A percentile compares a stretch with the other conserved stretches of the same genome.
These are phyloP conservation scores for Copidosoma floridanum DNA, from an alignment of 1,140 invertebrate species.

Conservation along the genomic window DNA sequence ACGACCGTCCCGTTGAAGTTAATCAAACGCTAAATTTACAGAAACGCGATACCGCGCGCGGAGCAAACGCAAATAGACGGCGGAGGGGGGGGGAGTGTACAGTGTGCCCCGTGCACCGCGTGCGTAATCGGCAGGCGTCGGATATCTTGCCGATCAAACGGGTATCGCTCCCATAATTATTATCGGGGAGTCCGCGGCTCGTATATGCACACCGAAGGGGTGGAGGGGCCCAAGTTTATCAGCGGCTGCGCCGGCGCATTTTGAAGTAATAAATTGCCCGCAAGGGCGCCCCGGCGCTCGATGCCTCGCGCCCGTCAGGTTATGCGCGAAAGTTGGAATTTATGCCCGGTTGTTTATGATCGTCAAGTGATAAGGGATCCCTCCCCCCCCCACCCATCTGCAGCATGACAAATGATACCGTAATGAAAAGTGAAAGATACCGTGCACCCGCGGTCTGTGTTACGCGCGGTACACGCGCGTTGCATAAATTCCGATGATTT, in stretches of 20 bases:
- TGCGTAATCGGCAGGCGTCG: not conserved
- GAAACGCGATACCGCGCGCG: no score
- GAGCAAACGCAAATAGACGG: not conserved
- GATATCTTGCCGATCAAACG: conserved; percentile 25
- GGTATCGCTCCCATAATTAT: conserved; percentile 25
- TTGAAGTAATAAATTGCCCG: conserved; percentile 54
- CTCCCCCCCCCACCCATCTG: conserved; percentile 19
- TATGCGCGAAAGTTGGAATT: conserved; percentile 59
- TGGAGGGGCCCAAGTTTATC: conserved; percentile 45
- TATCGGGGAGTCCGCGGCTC: conserved; percentile 10
- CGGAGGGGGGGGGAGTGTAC: not conserved
- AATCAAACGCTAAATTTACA: no score
- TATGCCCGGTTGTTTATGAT: conserved; percentile 59
- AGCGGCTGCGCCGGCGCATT: conserved; percentile 45
- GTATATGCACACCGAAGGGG: conserved; percentile 36
- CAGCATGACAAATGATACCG: conserved; percentile 57
- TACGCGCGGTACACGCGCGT: conserved; percentile 33
- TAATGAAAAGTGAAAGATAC: conserved; percentile 61
- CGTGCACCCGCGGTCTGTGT: conserved; percentile 35
- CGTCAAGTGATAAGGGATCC: conserved; percentile 57
- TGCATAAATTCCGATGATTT: conserved; percentile 60
- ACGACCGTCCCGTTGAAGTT: no score
- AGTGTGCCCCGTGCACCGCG: no score
- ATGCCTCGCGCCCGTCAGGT: conserved; percentile 53
- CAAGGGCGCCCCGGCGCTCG: conserved; percentile 42